These are phyloP conservation scores for Rhamnusium bicolor DNA, from an alignment of 2,888 invertebrate genomes.

Conservation along the genomic window DNA sequence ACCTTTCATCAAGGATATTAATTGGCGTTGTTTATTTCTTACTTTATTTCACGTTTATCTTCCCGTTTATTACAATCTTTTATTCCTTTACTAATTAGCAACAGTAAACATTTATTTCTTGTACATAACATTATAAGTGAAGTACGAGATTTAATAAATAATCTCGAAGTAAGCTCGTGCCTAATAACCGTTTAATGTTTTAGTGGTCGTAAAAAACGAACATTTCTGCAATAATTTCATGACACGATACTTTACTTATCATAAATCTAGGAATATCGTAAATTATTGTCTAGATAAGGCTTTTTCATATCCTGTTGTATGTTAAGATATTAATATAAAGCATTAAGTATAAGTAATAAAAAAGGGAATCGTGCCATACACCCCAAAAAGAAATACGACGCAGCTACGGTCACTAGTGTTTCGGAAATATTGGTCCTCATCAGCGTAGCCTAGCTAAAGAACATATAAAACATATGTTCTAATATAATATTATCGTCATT, in stretches of 20 bases:
- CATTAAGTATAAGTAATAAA: too few species aligned
- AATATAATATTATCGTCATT: too few species aligned
- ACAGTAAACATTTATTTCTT: conserved; percentile 4
- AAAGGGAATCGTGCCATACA: too few species aligned
- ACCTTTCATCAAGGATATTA: neutral
- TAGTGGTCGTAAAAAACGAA: neutral
- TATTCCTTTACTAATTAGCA: neutral
- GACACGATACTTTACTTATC: neutral
- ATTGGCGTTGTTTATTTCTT: neutral
- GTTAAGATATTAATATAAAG: too few species aligned
- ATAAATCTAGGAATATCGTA: neutral
- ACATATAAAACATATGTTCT: too few species aligned
- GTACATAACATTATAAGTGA: neutral
- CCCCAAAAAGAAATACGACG: too few species aligned
- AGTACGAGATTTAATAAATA: conserved; percentile 1
- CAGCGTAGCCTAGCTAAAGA: too few species aligned
- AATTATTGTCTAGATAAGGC: neutral
- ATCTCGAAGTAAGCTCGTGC: neutral
- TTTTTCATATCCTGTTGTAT: neutral
- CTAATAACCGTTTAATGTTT: neutral
- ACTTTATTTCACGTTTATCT: neutral
- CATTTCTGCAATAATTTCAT: neutral
- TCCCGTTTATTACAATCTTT: neutral
- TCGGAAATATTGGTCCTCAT: too few species aligned
- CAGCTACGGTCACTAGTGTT: too few species aligned